These are phyloP conservation scores for Ginglymostoma cirratum DNA, from an alignment of 2,113 vertebrate species.

Conservation along the genomic window DNA sequence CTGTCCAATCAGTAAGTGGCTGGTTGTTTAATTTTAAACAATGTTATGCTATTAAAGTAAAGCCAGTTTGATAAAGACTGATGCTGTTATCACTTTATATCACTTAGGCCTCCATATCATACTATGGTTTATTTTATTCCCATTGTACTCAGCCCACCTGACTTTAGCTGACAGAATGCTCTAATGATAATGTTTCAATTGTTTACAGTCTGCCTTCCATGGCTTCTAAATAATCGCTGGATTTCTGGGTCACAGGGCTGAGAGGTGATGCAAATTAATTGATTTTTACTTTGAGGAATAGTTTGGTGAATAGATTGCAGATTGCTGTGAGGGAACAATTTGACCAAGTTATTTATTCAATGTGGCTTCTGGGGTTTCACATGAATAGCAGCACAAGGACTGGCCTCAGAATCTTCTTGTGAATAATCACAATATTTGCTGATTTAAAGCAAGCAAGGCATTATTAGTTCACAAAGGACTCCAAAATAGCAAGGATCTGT, in stretches of 20 bases:
- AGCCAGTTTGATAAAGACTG: neutral
- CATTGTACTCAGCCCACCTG: neutral
- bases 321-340: neutral
- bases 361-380: neutral
- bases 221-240: neutral
- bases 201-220: neutral
- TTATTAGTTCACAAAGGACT: neutral
- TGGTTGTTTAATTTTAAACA: conserved; percentile 2
- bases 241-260: neutral
- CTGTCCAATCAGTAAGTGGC: neutral
- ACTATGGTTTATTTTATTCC: neutral
- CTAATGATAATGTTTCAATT: neutral
- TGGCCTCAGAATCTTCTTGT: neutral
- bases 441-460: neutral
- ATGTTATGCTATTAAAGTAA: neutral
- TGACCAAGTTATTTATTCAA: neutral
- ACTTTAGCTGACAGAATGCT: neutral
- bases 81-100: neutral
- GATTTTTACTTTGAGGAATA: neutral
- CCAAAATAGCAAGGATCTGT: neutral
- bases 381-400: neutral
- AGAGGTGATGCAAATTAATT: neutral
- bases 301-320: neutral
- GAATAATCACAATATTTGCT: neutral
- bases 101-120: neutral